Percentiles rank a stretch among this genome's conserved stretches.
phyloP scores from a whole-genome alignment of 2,113 vertebrate genomes.

The Ancistrus triradiatus region DNA sequence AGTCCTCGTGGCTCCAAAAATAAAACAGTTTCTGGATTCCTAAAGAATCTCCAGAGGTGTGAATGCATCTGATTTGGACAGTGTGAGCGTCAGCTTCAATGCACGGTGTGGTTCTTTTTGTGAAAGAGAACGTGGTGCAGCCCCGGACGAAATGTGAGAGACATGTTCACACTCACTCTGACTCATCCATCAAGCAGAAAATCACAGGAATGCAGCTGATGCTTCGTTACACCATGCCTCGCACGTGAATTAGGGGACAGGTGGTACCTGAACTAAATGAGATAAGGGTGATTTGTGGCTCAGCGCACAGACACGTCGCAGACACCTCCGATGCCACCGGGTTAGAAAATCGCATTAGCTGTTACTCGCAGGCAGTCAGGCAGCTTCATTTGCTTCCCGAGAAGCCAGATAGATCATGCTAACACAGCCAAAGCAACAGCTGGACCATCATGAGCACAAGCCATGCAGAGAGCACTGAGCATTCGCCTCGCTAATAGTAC shows the following conservation, averaged over 20 bases:
- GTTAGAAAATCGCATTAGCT: slow-evolving; percentile 7
- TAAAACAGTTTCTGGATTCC: too few species aligned
- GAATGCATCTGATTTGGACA: background rate
- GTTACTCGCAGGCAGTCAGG: background rate
- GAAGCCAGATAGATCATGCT: slow-evolving; percentile 25
- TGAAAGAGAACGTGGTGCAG: too few species aligned
- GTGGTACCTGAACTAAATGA: slow-evolving; percentile 18
- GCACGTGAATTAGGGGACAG: slow-evolving; percentile 24
- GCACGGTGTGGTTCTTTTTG: background rate
- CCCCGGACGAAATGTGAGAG: slow-evolving; percentile 32
- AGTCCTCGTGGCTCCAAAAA: too few species aligned
- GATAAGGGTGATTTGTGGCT: slow-evolving; percentile 16
- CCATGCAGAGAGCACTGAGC: slow-evolving; percentile 50
- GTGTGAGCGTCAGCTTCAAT: background rate
- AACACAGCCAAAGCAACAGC: slow-evolving; percentile 53
- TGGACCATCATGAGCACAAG: slow-evolving; percentile 46
- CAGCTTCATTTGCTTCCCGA: slow-evolving; percentile 16
- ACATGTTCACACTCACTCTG: slow-evolving; percentile 9
- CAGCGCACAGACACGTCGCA: slow-evolving; percentile 1
- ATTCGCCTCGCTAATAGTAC: slow-evolving; percentile 43
- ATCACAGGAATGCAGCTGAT: slow-evolving; percentile 21
- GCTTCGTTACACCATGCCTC: slow-evolving; percentile 14
- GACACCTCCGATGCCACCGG: background rate
- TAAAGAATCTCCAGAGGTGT: too few species aligned
- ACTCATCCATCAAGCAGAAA: slow-evolving; percentile 17